phyloP scores from a whole-genome alignment of 2,888 invertebrate species.

The Caradrina clavipalpis region DNA sequence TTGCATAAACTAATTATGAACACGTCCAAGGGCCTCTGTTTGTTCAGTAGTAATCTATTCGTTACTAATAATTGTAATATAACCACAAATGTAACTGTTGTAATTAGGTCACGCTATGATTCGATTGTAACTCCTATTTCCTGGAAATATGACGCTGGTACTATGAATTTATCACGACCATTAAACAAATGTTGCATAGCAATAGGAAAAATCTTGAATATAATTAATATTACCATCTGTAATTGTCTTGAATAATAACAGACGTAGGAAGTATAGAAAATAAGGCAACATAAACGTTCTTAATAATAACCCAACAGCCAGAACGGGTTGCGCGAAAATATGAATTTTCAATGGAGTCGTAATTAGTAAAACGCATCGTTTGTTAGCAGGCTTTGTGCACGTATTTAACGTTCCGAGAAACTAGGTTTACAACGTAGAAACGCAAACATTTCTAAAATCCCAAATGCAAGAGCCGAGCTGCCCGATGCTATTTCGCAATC shows the following conservation, averaged over 20 bases:
- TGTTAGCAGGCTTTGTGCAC: conserved; percentile 62
- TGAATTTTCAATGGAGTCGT: conserved; percentile 54
- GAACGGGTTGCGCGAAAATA: conserved; percentile 49
- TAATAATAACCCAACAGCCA: conserved; percentile 28
- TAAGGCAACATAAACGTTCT: conserved; percentile 37
- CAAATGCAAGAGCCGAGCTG: conserved; percentile 77
- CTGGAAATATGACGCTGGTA: conserved; percentile 71
- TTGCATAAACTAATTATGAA: conserved; percentile 75
- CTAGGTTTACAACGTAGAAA: conserved; percentile 87
- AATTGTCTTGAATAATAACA: conserved; percentile 55
- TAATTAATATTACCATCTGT: conserved; percentile 60
- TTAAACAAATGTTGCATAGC: conserved; percentile 59
- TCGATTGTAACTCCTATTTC: conserved; percentile 73
- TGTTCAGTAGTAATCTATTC: conserved; percentile 68
- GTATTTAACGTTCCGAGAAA: conserved; percentile 74
- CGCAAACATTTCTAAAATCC: conserved; percentile 86
- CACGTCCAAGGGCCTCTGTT: conserved; percentile 68
- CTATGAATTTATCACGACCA: conserved; percentile 72
- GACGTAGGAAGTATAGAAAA: conserved; percentile 53
- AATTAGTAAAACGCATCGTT: conserved; percentile 60
- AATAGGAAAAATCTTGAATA: conserved; percentile 68
- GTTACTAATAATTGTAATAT: conserved; percentile 67
- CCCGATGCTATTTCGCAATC: conserved; percentile 82
- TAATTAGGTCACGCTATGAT: conserved; percentile 70
- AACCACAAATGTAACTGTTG: conserved; percentile 66